Evolutionary conservation across 2,888 invertebrate species (phyloP).

Genomic region (Campaea margaritaria): DNA sequence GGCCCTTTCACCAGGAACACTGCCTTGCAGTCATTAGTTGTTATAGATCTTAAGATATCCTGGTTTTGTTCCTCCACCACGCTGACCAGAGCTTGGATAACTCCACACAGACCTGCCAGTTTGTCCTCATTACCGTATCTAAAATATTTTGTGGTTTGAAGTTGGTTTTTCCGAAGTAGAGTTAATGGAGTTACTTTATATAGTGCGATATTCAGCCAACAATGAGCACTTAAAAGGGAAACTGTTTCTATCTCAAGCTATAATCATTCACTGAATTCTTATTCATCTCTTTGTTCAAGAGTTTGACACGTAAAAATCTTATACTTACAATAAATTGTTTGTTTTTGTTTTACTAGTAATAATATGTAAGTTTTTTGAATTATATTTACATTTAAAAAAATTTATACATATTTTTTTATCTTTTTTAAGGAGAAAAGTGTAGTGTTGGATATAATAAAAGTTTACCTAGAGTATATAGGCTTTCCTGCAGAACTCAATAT

Average conservation of each 20-base stretch:
- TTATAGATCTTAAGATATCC: slow-evolving; percentile 94
- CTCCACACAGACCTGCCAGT: slow-evolving; percentile 96
- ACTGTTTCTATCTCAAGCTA: too few species aligned
- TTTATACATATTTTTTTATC: too few species aligned
- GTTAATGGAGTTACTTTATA: not conserved
- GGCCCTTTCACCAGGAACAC: slow-evolving; percentile 97
- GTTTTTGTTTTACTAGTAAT: too few species aligned
- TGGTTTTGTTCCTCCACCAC: slow-evolving; percentile 93
- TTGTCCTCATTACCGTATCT: slow-evolving; percentile 97
- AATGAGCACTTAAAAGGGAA: too few species aligned
- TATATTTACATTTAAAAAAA: not conserved
- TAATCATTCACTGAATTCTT: too few species aligned
- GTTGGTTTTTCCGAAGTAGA: slow-evolving; percentile 3
- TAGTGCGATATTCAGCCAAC: too few species aligned
- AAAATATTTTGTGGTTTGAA: slow-evolving; percentile 46
- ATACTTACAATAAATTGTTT: too few species aligned
- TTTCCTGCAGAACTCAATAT: slow-evolving; percentile 98
- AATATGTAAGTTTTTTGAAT: too few species aligned
- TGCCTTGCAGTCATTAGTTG: slow-evolving; percentile 93
- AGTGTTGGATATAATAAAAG: slow-evolving; percentile 2
- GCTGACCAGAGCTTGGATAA: slow-evolving; percentile 97
- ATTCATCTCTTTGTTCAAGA: too few species aligned
- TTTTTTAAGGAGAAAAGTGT: too few species aligned
- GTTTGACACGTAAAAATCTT: too few species aligned
- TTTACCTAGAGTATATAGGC: slow-evolving; percentile 95